These are phyloP conservation scores for Dicrurus megarhynchus DNA, from an alignment of 2,113 vertebrate species.

Conservation along the genomic window DNA sequence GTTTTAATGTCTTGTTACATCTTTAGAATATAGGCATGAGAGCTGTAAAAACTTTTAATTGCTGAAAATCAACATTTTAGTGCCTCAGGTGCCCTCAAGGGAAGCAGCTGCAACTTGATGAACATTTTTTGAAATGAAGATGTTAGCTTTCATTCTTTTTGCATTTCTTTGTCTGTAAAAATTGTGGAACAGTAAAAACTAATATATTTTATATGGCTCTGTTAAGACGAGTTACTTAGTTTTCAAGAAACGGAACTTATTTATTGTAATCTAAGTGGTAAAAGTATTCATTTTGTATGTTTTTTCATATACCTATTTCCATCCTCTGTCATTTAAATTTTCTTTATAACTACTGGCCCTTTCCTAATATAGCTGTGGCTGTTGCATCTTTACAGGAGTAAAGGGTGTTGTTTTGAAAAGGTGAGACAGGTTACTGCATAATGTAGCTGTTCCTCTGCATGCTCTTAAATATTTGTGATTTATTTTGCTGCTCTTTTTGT, in stretches of 20 bases:
- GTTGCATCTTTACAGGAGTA: neutral
- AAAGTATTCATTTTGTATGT: neutral
- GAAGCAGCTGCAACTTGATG: neutral
- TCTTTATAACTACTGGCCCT: neutral
- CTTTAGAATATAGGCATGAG: neutral
- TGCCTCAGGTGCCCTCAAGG: neutral
- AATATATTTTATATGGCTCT: neutral
- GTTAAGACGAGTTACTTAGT: neutral
- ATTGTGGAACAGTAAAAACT: neutral
- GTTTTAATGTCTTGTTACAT: neutral
- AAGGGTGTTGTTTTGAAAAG: slow-evolving; percentile 10
- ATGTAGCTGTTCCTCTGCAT: neutral
- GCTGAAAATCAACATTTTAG: neutral
- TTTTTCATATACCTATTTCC: neutral
- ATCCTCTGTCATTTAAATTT: neutral
- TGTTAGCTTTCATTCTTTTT: neutral
- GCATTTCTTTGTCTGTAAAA: neutral
- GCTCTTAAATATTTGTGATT: neutral
- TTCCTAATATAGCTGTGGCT: neutral
- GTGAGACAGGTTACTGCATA: neutral
- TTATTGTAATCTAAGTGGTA: neutral
- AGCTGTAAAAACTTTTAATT: neutral
- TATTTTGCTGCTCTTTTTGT: neutral
- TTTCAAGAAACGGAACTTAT: neutral
- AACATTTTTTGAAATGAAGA: neutral